A percentile compares a stretch with the other conserved stretches of the same genome.
These are phyloP conservation scores for Microctenopoma stevenorrisi DNA, from an alignment of 2,797 vertebrate species.

Conservation along the genomic window DNA sequence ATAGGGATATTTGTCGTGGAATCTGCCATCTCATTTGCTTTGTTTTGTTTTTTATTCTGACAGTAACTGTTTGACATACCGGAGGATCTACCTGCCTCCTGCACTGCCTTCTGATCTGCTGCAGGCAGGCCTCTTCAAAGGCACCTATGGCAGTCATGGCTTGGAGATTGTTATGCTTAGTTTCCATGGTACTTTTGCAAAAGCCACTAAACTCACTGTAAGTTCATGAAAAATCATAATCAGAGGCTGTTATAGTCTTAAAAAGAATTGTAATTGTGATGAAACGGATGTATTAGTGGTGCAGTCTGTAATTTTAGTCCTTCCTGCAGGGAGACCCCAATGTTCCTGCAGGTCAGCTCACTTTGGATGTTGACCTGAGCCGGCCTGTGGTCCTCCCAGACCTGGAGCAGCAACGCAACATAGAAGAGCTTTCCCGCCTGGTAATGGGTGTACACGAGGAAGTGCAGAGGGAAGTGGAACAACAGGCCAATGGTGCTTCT, in stretches of 20 bases:
- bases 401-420: conserved; percentile 87
- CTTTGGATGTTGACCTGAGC: conserved; percentile 90
- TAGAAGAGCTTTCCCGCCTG: conserved; percentile 92
- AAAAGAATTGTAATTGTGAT: neutral
- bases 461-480: conserved; percentile 80
- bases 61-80: conserved; percentile 98
- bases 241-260: neutral
- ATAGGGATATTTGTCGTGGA: no score
- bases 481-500: conserved; percentile 34
- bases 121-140: conserved; percentile 95
- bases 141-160: conserved; percentile 97
- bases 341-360: conserved; percentile 96
- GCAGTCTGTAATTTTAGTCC: neutral
- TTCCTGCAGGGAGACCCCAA: conserved; percentile 93
- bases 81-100: conserved; percentile 96
- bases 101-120: conserved; percentile 88
- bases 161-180: conserved; percentile 98
- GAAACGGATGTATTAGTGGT: no score
- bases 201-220: conserved; percentile 97
- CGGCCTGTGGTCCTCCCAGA: conserved; percentile 90
- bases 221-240: conserved; percentile 57
- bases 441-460: conserved; percentile 89
- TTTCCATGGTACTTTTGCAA: conserved; percentile 89
- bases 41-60: conserved; percentile 14
- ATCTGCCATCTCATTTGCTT: neutral